phyloP scores from a whole-genome alignment of 2,797 vertebrate species.

The Enteromius trimaculatus region DNA sequence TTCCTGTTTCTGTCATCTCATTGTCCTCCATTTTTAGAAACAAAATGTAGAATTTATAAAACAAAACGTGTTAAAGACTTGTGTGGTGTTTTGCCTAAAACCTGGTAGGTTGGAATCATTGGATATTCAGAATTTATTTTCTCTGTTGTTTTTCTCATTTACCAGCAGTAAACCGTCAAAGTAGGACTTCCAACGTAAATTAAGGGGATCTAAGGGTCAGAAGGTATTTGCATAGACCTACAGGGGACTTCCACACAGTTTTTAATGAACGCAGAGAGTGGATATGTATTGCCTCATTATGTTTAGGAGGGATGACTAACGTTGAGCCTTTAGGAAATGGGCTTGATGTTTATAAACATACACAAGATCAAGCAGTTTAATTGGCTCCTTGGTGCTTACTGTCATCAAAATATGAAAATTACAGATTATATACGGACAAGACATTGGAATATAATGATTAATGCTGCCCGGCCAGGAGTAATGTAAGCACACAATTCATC shows the following conservation, averaged over 20 bases:
- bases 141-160: neutral
- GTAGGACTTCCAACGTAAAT: neutral
- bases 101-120: neutral
- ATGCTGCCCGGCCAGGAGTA: neutral
- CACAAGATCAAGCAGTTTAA: conserved; percentile 41
- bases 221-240: neutral
- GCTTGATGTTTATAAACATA: conserved; percentile 39
- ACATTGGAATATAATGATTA: conserved; percentile 30
- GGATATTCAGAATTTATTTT: neutral
- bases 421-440: conserved; percentile 16
- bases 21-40: neutral
- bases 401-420: conserved; percentile 40
- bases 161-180: neutral
- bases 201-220: neutral
- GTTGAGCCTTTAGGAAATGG: conserved; percentile 45
- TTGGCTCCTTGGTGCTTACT: conserved; percentile 44
- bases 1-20: conserved; percentile 2
- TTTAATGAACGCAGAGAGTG: conserved; percentile 41
- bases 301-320: conserved; percentile 26
- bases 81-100: neutral
- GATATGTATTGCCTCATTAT: conserved; percentile 27
- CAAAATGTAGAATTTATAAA: neutral
- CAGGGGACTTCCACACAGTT: neutral
- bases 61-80: neutral
- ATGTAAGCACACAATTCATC: neutral